A percentile compares a stretch with the other conserved stretches of the same genome.
Evolutionary conservation across 2,888 invertebrate species (phyloP).

Genomic region (Rhaphigaster nebulosa): DNA sequence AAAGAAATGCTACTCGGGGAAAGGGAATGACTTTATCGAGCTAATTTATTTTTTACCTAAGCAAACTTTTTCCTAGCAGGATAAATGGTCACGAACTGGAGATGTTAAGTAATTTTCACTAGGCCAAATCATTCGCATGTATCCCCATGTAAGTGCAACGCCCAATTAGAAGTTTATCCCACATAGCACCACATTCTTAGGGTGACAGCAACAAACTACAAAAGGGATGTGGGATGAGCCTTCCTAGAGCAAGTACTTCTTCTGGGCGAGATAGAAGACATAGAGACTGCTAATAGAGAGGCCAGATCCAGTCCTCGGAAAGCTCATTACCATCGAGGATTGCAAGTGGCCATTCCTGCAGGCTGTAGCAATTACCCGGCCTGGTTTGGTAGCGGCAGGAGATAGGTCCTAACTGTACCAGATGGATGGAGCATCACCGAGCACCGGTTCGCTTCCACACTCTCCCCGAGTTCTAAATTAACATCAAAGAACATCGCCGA

Average conservation of each 20-base stretch:
- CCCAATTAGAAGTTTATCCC: neutral
- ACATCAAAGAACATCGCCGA: conserved; percentile 3
- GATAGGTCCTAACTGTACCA: neutral
- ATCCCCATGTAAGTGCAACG: neutral
- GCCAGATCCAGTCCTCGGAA: neutral
- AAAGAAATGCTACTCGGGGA: neutral
- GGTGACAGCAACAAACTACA: neutral
- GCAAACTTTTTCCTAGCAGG: neutral
- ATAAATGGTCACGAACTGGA: neutral
- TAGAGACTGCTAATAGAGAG: neutral
- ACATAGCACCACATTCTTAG: neutral
- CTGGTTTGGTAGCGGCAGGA: neutral
- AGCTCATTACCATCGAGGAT: conserved; percentile 30
- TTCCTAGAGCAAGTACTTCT: neutral
- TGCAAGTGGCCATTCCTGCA: conserved; percentile 15
- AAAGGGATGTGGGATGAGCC: neutral
- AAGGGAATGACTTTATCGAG: neutral
- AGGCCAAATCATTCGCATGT: neutral
- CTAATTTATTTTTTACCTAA: neutral
- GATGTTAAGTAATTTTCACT: neutral
- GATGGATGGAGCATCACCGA: neutral
- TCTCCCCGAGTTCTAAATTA: neutral
- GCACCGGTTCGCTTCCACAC: neutral
- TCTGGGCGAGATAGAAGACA: neutral
- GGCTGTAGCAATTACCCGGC: neutral